These are phyloP conservation scores for Euura lappo DNA, from an alignment of 1,140 invertebrate genomes.

Conservation along the genomic window DNA sequence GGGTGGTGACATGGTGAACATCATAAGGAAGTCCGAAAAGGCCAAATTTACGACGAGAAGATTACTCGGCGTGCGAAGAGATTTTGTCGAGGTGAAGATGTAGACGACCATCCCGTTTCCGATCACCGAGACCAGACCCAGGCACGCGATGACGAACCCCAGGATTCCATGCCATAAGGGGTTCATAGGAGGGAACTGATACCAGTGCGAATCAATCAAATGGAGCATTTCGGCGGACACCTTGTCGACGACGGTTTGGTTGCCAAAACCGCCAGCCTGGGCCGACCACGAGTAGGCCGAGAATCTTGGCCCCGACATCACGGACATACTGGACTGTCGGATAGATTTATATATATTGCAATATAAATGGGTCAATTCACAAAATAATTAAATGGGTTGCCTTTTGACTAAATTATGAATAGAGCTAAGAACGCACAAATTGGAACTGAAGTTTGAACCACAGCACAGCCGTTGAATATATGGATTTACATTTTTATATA, in stretches of 20 bases:
- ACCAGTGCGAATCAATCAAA: constrained; percentile 68
- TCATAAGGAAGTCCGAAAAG: constrained; percentile 64
- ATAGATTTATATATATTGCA: background rate
- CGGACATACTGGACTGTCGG: background rate
- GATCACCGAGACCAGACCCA: constrained; percentile 64
- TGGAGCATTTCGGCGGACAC: constrained; percentile 66
- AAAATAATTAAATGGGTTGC: too few species aligned
- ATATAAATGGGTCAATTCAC: background rate
- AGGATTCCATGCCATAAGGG: constrained; percentile 70
- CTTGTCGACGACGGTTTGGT: constrained; percentile 54
- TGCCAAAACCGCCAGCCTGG: constrained; percentile 31
- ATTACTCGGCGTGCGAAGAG: constrained; percentile 65
- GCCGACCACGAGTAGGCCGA: constrained; percentile 3
- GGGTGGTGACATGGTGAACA: constrained; percentile 52
- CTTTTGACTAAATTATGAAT: too few species aligned
- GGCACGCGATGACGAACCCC: constrained; percentile 66
- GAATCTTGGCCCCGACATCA: background rate
- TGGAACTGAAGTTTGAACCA: too few species aligned
- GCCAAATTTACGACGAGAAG: constrained; percentile 67
- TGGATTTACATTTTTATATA: too few species aligned
- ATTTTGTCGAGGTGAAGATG: constrained; percentile 67
- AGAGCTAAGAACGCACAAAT: too few species aligned
- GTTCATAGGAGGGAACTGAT: constrained; percentile 70
- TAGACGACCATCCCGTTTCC: constrained; percentile 71
- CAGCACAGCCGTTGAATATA: too few species aligned